These are phyloP conservation scores for Benthosema pterotum DNA, from an alignment of 2,797 vertebrate species.

Conservation along the genomic window DNA sequence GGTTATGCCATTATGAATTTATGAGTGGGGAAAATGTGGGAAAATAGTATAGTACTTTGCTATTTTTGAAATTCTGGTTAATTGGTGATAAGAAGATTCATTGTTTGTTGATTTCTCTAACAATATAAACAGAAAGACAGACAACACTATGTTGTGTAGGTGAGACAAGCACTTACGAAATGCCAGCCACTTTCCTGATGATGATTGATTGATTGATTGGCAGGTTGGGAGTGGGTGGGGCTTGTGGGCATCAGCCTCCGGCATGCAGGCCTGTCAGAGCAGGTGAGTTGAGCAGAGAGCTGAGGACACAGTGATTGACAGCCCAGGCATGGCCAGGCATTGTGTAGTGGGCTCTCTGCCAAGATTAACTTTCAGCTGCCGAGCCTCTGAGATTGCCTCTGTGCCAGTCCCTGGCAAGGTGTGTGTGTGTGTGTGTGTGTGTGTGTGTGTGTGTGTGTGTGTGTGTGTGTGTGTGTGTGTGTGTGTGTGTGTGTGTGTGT, in stretches of 20 bases:
- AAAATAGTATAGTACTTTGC: too few relatives aligned
- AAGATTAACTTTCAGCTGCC: constrained; percentile 62
- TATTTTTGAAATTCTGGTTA: too few relatives aligned
- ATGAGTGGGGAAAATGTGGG: too few relatives aligned
- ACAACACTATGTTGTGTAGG: too few relatives aligned
- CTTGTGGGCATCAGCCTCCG: constrained; percentile 9
- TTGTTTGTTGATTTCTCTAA: too few relatives aligned
- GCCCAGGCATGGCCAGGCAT: constrained; percentile 38
- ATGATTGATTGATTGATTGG: constrained; percentile 13
- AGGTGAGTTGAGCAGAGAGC: constrained; percentile 30
- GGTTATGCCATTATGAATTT: too few relatives aligned
- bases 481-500: too few relatives aligned
- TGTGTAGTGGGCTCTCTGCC: constrained; percentile 36
- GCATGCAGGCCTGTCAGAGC: constrained; percentile 38
- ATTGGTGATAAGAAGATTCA: too few relatives aligned
- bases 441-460: too few relatives aligned
- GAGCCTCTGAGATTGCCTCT: constrained; percentile 51
- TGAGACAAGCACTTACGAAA: too few relatives aligned
- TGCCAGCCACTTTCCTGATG: neutral
- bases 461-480: too few relatives aligned
- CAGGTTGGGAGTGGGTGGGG: constrained; percentile 17
- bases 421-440: constrained; percentile 18
- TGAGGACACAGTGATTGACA: constrained; percentile 28
- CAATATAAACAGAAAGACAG: too few relatives aligned
- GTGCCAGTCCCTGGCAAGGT: constrained; percentile 38